These are phyloP conservation scores for Cyprinodon brontotheroides DNA, from an alignment of 2,113 vertebrate genomes.

Conservation along the genomic window DNA sequence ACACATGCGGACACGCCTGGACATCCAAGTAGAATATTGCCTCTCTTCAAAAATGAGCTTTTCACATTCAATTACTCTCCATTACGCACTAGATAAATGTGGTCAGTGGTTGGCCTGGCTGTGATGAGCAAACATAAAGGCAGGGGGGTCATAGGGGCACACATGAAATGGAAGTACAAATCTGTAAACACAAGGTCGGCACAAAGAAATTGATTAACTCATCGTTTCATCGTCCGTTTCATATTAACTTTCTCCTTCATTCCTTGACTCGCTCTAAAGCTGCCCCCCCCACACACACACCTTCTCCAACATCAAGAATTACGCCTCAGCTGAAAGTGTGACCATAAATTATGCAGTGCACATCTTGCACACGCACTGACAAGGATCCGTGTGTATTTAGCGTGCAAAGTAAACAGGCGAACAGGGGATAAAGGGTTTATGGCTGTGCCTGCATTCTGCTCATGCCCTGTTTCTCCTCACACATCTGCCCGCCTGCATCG, in stretches of 20 bases:
- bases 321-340: slow-evolving; percentile 37
- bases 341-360: slow-evolving; percentile 69
- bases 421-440: slow-evolving; percentile 56
- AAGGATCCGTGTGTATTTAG: slow-evolving; percentile 33
- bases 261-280: slow-evolving; percentile 35
- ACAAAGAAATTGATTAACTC: slow-evolving; percentile 30
- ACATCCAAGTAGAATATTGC: slow-evolving; percentile 66
- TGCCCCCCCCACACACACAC: slow-evolving; percentile 24
- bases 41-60: slow-evolving; percentile 69
- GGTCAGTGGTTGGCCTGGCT: slow-evolving; percentile 46
- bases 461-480: slow-evolving; percentile 49
- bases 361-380: slow-evolving; percentile 33
- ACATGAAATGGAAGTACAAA: slow-evolving; percentile 15
- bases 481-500: slow-evolving; percentile 50
- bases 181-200: slow-evolving; percentile 27
- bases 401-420: slow-evolving; percentile 60
- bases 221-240: slow-evolving; percentile 32
- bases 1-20: slow-evolving; percentile 68
- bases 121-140: slow-evolving; percentile 51
- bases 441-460: slow-evolving; percentile 53
- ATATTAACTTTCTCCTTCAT: slow-evolving; percentile 19
- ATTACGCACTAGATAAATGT: slow-evolving; percentile 57
- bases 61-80: slow-evolving; percentile 75
- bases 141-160: slow-evolving; percentile 4
- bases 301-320: slow-evolving; percentile 60